Percentiles rank a stretch among this genome's conserved stretches.
These are phyloP conservation scores for Sandelia bainsii DNA, from an alignment of 2,797 vertebrate species.

Conservation along the genomic window DNA sequence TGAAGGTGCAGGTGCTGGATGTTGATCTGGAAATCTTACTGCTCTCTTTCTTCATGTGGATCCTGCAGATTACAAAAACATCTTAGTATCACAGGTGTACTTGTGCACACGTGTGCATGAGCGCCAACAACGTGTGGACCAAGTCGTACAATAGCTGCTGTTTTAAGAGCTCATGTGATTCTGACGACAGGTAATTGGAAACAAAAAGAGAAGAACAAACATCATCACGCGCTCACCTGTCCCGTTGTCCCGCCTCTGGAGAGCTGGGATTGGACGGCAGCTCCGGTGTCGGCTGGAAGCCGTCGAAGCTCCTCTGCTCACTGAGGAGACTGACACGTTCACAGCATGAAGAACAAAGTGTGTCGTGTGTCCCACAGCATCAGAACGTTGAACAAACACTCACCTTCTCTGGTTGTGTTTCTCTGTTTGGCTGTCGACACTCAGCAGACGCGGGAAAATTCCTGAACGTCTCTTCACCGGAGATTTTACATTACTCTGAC, in stretches of 20 bases:
- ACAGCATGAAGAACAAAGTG: neutral
- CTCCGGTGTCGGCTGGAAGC: constrained; percentile 88
- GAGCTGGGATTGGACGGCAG: constrained; percentile 93
- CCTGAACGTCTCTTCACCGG: constrained; percentile 93
- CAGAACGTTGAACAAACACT: accelerated
- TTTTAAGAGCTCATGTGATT: too few species aligned
- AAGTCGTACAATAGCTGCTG: too few species aligned
- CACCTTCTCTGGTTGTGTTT: constrained; percentile 87
- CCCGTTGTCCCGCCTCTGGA: constrained; percentile 91
- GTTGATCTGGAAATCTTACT: constrained; percentile 90
- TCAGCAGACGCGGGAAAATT: constrained; percentile 91
- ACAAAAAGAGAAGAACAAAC: neutral
- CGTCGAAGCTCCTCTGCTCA: constrained; percentile 88
- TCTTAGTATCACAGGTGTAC: neutral
- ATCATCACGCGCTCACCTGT: constrained; percentile 83
- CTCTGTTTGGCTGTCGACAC: constrained; percentile 89
- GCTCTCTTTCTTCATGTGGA: constrained; percentile 88
- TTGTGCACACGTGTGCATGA: too few species aligned
- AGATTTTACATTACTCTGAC: constrained; percentile 89
- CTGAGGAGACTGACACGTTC: constrained; percentile 80
- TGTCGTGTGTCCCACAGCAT: neutral
- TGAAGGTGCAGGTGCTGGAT: constrained; percentile 94
- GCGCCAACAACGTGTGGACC: too few species aligned
- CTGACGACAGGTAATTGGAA: too few species aligned
- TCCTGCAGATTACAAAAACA: constrained; percentile 71